phyloP scores from a whole-genome alignment of 2,113 vertebrate species.

The Chloroceryle aenea region DNA sequence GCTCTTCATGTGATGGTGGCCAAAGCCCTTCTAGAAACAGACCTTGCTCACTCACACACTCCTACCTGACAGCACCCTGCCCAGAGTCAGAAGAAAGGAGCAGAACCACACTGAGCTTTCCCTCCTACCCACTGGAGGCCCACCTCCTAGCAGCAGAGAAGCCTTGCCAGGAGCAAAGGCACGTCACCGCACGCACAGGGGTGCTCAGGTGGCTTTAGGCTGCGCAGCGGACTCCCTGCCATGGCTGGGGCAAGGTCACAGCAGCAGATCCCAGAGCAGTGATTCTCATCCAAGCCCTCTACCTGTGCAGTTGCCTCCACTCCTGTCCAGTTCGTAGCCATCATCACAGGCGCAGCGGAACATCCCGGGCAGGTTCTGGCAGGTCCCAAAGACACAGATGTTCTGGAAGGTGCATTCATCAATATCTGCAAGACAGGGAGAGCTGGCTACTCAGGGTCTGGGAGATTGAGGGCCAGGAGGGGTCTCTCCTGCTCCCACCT shows the following conservation, averaged over 20 bases:
- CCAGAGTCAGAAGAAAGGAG: background rate
- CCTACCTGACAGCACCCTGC: background rate
- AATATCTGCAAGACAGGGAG: slow-evolving; percentile 81
- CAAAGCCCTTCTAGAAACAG: background rate
- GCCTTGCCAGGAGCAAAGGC: background rate
- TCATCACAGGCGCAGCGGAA: slow-evolving; percentile 91
- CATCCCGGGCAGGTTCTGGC: slow-evolving; percentile 94
- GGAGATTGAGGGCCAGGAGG: background rate
- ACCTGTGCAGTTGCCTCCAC: slow-evolving; percentile 94
- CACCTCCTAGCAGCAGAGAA: background rate
- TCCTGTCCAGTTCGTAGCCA: slow-evolving; percentile 90
- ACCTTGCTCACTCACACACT: background rate
- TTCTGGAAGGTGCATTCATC: slow-evolving; percentile 94
- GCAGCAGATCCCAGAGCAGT: background rate
- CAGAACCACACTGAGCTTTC: background rate
- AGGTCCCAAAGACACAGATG: slow-evolving; percentile 91
- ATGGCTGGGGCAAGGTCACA: background rate
- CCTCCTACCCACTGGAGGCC: background rate
- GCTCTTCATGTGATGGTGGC: accelerated
- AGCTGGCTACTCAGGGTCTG: background rate
- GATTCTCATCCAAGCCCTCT: background rate
- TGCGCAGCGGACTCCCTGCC: background rate
- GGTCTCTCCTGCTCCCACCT: background rate
- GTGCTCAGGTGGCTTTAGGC: accelerated
- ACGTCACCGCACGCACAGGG: background rate